Evolutionary conservation across 1,140 invertebrate genomes (phyloP), one percentile per base, ranked within the genome.

Genomic region (Andricus grossulariae): DNA sequence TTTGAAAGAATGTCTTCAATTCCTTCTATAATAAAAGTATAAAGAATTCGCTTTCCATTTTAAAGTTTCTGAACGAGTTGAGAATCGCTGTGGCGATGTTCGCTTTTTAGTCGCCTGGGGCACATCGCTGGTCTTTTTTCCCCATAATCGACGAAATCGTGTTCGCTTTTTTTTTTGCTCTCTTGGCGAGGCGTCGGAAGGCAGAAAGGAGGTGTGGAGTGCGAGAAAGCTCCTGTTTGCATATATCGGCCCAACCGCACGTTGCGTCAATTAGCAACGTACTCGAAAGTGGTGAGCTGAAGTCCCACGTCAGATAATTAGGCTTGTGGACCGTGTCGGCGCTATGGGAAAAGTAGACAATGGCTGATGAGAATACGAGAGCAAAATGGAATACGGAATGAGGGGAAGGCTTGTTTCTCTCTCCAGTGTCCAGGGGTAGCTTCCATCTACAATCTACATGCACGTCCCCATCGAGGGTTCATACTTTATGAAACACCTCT

Each of bases 341-440:
- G 81, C 75, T 83, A 78, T 71, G 82, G 81, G 81, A 83, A 84
- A 84, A 81, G 77, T 80, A 82, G 80, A 87, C 87, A 88, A 88
- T 88, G 83, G 83, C 79, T 82, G 84, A 85, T 81, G 83, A 84
- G 85, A 86, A 87, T 87, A 75, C 82, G 76, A 85, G 83, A 88
- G 83, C 85, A 85, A 90, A 90, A 90, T 90, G 83, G 89, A 90
- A 90, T 90, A 90, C 87, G 83, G 80, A 89, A 90, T 89, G 89
- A 90, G 83, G 83, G 86, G 77, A 77, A 83, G 82, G 83, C 85
- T 71, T 81, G 76, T 81, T 79, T 80, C 80, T 84, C 80, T 82
- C 74, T 50, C 75, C 19, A 60, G 73, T 79, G 78, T 82, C 71
- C 54, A 76, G 71, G 73, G 77, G 45, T 74, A 79, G 66, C 49